Percentiles rank a stretch among this genome's conserved stretches.
phyloP scores from a whole-genome alignment of 2,797 vertebrate species.

The Catamblyrhynchus diadema region DNA sequence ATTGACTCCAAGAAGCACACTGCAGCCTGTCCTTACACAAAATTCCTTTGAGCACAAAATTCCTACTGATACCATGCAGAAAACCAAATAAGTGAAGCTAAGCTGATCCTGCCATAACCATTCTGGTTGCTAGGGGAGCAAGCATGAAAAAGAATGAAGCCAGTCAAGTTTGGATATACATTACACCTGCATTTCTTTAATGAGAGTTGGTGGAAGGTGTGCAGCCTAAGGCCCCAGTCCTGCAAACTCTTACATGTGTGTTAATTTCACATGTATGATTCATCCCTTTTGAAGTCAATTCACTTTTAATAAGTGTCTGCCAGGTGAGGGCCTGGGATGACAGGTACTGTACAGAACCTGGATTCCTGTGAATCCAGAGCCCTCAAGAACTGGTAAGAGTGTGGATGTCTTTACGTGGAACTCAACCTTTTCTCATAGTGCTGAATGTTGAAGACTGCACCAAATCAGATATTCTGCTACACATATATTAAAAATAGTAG shows the following conservation, averaged over 20 bases:
- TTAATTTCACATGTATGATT: slow-evolving; percentile 57
- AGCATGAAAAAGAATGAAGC: slow-evolving; percentile 57
- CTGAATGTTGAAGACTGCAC: background rate
- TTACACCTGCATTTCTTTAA: slow-evolving; percentile 59
- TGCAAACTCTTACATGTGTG: slow-evolving; percentile 25
- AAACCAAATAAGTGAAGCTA: background rate
- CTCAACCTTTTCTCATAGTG: background rate
- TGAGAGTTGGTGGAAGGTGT: slow-evolving; percentile 49
- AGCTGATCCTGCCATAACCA: slow-evolving; percentile 25
- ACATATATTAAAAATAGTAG: background rate
- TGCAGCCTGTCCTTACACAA: background rate
- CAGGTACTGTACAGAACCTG: background rate
- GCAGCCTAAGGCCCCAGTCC: slow-evolving; percentile 19
- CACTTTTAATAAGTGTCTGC: slow-evolving; percentile 25
- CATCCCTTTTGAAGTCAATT: slow-evolving; percentile 51
- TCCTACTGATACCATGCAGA: background rate
- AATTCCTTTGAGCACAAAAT: background rate
- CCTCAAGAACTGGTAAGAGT: background rate
- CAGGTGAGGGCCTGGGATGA: background rate
- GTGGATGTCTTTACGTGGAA: background rate
- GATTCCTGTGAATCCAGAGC: background rate
- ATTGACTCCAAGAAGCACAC: background rate
- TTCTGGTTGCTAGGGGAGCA: slow-evolving; percentile 26
- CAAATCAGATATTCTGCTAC: background rate
- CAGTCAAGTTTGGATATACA: slow-evolving; percentile 41